Conservation (phyloP, 2,888 invertebrate genomes). For the Cheilosia soror region DNA sequence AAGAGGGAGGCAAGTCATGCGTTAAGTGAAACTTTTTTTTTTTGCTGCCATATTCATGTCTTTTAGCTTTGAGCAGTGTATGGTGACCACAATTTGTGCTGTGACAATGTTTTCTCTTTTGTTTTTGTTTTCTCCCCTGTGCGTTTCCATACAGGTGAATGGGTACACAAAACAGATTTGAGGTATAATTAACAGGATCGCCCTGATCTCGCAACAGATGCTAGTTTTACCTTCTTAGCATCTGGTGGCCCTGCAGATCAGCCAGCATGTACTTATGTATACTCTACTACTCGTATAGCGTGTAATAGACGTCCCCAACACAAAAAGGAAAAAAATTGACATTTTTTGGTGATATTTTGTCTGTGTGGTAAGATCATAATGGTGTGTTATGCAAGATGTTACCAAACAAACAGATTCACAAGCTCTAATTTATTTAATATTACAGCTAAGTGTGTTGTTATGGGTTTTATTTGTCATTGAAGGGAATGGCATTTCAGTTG, state of each 20-base stretch:
- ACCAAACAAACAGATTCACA: conserved; percentile 11
- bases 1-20: conserved; percentile 63
- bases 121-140: conserved; percentile 4
- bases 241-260: conserved; percentile 13
- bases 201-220: conserved; percentile 40
- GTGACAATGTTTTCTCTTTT: conserved; percentile 66
- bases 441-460: background rate
- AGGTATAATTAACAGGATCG: conserved; percentile 41
- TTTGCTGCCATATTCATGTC: conserved; percentile 28
- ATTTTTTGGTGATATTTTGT: conserved; percentile 4
- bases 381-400: conserved; percentile 21
- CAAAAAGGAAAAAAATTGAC: background rate
- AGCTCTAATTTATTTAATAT: conserved; percentile 21
- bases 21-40: conserved; percentile 64
- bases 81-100: conserved; percentile 56
- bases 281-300: background rate
- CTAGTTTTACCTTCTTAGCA: conserved; percentile 18
- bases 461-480: background rate
- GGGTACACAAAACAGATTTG: conserved; percentile 17
- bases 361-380: background rate
- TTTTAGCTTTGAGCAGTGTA: conserved; percentile 49
- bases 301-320: background rate
- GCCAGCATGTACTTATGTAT: background rate
- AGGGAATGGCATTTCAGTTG: background rate
- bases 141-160: conserved; percentile 46